Conservation (phyloP, 2,888 invertebrate genomes). For the Phalangium opilio region DNA sequence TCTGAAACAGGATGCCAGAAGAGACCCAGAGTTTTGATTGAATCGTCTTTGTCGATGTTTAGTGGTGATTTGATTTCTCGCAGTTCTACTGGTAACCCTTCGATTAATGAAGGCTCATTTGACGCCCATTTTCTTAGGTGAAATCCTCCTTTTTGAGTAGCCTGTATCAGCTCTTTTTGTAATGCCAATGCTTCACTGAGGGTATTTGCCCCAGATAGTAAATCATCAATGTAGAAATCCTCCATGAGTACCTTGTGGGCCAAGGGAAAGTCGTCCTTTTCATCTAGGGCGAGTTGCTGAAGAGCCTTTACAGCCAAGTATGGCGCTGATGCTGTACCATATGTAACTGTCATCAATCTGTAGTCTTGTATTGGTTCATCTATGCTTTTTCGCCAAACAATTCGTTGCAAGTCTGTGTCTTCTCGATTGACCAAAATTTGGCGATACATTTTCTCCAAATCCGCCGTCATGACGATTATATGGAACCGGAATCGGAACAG, state of each 20-base stretch:
- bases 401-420: constrained; percentile 23
- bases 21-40: constrained; percentile 7
- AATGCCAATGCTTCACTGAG: constrained; percentile 14
- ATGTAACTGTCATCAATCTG: constrained; percentile 24
- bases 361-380: constrained; percentile 15
- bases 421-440: too few species aligned
- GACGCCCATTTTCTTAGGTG: too few species aligned
- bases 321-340: constrained; percentile 24
- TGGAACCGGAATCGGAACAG: too few species aligned
- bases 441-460: too few species aligned
- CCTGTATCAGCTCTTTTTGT: background rate
- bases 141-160: too few species aligned
- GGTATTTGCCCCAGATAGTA: constrained; percentile 19
- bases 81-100: background rate
- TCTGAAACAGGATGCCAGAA: constrained; percentile 1
- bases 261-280: constrained; percentile 9
- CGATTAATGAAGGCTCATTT: too few species aligned
- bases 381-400: constrained; percentile 26
- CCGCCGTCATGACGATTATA: too few species aligned
- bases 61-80: background rate
- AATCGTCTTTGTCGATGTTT: constrained; percentile 3
- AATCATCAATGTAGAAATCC: constrained; percentile 27
- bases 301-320: constrained; percentile 24
- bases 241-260: constrained; percentile 14
- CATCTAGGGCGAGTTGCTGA: constrained; percentile 18